Conservation (phyloP, 2,113 vertebrate genomes). For the Erythrocebus patas region DNA sequence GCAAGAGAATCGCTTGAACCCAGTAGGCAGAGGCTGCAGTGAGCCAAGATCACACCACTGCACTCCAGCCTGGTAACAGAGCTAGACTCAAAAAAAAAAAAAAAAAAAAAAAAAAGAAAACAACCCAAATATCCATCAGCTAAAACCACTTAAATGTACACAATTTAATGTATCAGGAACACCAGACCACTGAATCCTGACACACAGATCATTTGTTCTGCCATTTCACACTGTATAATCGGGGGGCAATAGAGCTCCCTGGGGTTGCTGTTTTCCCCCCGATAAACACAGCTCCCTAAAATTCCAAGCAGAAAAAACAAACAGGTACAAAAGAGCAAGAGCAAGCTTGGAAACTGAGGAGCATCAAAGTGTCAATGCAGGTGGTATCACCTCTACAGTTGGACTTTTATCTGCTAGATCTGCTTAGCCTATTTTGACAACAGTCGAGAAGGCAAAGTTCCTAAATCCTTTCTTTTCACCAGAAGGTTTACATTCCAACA, state of each 20-base stretch:
- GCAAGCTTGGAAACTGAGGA: background rate
- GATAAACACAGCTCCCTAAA: background rate
- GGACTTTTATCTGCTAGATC: constrained; percentile 28
- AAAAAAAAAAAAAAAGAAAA: constrained; percentile 23
- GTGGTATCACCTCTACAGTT: background rate
- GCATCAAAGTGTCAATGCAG: background rate
- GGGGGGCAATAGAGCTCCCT: background rate
- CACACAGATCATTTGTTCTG: background rate
- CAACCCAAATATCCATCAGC: background rate
- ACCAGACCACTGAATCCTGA: background rate
- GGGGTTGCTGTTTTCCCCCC: background rate
- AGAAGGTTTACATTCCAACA: constrained; percentile 44
- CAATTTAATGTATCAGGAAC: background rate
- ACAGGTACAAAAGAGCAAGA: background rate
- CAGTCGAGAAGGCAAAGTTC: background rate
- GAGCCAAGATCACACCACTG: rapidly evolving
- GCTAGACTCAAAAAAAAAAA: background rate
- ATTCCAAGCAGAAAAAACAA: constrained; percentile 1
- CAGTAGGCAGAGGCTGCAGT: too few species aligned
- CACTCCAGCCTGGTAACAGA: too few species aligned
- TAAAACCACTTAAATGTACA: background rate
- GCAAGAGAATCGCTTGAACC: too few species aligned
- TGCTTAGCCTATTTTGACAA: constrained; percentile 57
- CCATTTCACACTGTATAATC: background rate
- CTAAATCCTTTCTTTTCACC: background rate